Evolutionary conservation across 2,113 vertebrate genomes (phyloP).

Genomic region (Caloenas nicobarica): DNA sequence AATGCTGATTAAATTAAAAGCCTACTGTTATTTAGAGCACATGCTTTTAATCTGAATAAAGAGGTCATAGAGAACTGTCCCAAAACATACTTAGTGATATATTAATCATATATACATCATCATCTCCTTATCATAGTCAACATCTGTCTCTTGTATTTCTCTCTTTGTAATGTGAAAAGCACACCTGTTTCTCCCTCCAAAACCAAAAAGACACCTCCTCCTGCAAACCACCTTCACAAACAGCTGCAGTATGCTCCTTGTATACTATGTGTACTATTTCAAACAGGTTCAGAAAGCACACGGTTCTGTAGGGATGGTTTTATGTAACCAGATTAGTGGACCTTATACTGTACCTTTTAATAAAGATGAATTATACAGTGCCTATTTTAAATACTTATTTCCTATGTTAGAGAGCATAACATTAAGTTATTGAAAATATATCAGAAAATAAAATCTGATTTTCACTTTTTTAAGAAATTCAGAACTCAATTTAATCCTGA

Average conservation of each 20-base stretch:
- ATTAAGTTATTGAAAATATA: background rate
- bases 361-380: background rate
- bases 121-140: conserved; percentile 38
- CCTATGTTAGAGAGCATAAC: background rate
- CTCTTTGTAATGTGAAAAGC: background rate
- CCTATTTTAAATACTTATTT: background rate
- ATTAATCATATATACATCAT: conserved; percentile 55
- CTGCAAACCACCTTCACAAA: background rate
- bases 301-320: background rate
- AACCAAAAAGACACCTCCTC: background rate
- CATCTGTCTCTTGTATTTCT: conserved; percentile 48
- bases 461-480: background rate
- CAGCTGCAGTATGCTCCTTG: background rate
- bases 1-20: conserved; percentile 69
- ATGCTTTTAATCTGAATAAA: conserved; percentile 54
- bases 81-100: conserved; percentile 31
- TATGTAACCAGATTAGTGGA: conserved; percentile 17
- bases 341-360: background rate
- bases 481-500: background rate
- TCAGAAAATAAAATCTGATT: background rate
- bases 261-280: background rate
- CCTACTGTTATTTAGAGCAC: conserved; percentile 55
- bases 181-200: background rate
- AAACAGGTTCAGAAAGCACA: background rate
- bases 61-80: conserved; percentile 15